Percentiles rank a stretch among this genome's conserved stretches.
These are phyloP conservation scores for Notoglanidium macrostoma DNA, from an alignment of 2,797 vertebrate genomes.

Conservation along the genomic window DNA sequence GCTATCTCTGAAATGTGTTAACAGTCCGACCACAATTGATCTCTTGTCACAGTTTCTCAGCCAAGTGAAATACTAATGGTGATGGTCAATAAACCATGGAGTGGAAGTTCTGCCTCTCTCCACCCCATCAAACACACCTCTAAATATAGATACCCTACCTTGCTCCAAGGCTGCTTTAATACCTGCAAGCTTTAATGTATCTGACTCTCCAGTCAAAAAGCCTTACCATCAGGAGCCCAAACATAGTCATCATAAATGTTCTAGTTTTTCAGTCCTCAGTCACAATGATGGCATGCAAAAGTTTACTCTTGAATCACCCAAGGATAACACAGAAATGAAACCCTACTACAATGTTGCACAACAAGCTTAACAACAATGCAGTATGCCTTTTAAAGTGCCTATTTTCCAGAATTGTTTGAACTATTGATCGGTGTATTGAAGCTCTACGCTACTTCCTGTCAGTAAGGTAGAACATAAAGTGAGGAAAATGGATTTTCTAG, in stretches of 20 bases:
- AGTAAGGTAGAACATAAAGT: conserved; percentile 23
- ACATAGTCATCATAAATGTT: background rate
- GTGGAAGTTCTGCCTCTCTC: conserved; percentile 72
- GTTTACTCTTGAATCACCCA: background rate
- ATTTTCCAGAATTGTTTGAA: conserved; percentile 29
- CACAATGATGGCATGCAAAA: background rate
- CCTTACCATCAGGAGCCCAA: background rate
- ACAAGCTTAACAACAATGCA: background rate
- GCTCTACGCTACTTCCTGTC: conserved; percentile 37
- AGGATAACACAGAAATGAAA: background rate
- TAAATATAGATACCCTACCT: conserved; percentile 71
- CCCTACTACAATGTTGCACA: too few species aligned
- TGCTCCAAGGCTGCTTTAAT: conserved; percentile 56
- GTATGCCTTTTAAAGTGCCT: conserved; percentile 24
- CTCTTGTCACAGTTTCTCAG: conserved; percentile 75
- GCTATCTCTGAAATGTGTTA: conserved; percentile 76
- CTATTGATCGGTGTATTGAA: conserved; percentile 48
- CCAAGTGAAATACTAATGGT: conserved; percentile 77
- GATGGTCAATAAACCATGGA: conserved; percentile 78
- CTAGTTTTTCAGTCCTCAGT: background rate
- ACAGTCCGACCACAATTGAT: conserved; percentile 77
- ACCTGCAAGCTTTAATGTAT: background rate
- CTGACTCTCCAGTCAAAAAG: conserved; percentile 17
- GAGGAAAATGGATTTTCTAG: conserved; percentile 42
- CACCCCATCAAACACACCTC: conserved; percentile 62